These are phyloP conservation scores for Streptopelia turtur DNA, from an alignment of 2,797 vertebrate species.

Conservation along the genomic window DNA sequence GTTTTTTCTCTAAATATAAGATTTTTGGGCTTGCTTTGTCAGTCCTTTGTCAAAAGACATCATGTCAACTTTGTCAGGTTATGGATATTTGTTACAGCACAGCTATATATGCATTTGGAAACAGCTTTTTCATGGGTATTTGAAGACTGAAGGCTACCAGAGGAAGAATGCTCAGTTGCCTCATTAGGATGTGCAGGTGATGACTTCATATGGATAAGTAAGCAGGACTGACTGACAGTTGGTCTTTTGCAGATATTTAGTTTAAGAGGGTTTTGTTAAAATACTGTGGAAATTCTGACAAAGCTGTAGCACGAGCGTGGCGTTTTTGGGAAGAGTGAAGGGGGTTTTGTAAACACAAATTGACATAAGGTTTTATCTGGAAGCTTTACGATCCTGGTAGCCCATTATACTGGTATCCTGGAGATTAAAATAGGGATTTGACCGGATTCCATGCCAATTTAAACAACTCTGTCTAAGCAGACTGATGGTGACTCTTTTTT, in stretches of 20 bases:
- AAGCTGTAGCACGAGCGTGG: not conserved
- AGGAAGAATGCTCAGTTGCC: not conserved
- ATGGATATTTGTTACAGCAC: not conserved
- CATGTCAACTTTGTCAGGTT: not conserved
- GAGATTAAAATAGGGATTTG: not conserved
- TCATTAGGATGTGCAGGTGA: not conserved
- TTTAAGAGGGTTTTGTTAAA: not conserved
- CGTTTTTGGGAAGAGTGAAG: not conserved
- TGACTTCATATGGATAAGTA: not conserved
- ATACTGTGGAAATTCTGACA: not conserved
- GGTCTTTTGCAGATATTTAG: not conserved
- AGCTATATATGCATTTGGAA: not conserved
- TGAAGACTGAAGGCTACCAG: not conserved
- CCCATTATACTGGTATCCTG: not conserved
- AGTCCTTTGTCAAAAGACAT: not conserved
- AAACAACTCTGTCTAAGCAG: not conserved
- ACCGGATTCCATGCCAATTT: not conserved
- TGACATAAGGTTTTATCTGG: not conserved
- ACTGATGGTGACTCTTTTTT: not conserved
- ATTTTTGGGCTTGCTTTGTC: not conserved
- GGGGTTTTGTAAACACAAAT: not conserved
- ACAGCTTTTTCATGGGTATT: not conserved
- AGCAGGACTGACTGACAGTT: not conserved
- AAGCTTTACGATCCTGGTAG: not conserved
- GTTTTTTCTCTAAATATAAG: not conserved